Percentiles rank a stretch among this genome's conserved stretches.
Evolutionary conservation across 2,797 vertebrate species (phyloP).

Genomic region (Platalea minor): DNA sequence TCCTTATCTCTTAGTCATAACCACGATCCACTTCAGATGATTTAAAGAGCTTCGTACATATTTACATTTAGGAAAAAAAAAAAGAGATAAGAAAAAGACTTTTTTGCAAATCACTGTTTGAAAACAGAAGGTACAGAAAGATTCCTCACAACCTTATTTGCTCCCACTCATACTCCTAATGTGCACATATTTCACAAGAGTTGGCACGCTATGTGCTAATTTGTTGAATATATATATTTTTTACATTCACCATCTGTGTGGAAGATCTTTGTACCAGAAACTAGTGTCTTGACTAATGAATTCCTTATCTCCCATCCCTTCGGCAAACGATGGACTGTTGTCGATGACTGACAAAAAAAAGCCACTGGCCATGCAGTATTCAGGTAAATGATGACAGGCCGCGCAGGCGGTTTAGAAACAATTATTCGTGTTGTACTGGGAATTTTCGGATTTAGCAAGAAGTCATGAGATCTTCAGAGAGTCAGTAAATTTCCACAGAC

Average conservation of each 20-base stretch:
- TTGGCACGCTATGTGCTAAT: not conserved
- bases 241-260: not conserved
- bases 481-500: constrained; percentile 68
- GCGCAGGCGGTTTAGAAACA: not conserved
- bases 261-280: not conserved
- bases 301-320: not conserved
- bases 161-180: not conserved
- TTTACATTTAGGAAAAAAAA: not conserved
- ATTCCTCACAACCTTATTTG: constrained; percentile 25
- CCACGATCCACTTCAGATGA: not conserved
- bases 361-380: not conserved
- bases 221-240: not conserved
- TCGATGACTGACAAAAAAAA: not conserved
- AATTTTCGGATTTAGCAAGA: constrained; percentile 41
- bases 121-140: not conserved
- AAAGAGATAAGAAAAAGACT: not conserved
- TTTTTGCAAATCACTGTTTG: constrained; percentile 16
- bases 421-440: not conserved
- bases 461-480: constrained; percentile 27
- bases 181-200: not conserved
- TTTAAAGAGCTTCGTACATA: not conserved
- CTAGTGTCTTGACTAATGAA: not conserved
- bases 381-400: not conserved
- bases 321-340: not conserved
- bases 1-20: constrained; percentile 48